Evolutionary conservation across 2,888 invertebrate species (phyloP), one percentile per base, ranked within the genome.

Genomic region (Tuta absoluta): DNA sequence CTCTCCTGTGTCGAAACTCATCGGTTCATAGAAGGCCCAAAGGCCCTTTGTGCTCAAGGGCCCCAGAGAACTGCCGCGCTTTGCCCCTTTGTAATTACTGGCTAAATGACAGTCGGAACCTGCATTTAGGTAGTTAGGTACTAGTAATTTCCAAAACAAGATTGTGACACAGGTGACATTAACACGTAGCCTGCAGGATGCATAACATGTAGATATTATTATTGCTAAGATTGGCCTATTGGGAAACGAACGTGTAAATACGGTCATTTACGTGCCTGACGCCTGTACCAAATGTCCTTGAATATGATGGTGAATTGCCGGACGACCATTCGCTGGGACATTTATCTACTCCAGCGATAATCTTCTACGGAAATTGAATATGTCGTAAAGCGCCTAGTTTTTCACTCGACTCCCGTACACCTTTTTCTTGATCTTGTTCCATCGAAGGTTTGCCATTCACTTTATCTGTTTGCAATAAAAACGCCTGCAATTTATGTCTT

Each of bases 161-260:
- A 21, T 60, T 61, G 60, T n/a, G 33, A 33, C 14, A 60, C 60
- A 11, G 24, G n/a, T 53, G 60, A 60, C 41, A 64, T 38, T 53
- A 67, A 60, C 63, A 64, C 56, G 57, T 37, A 38, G 48, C 60
- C 53, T 28, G 33, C 65, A 59, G 41, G 65, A 56, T 62, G 60
- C 62, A 14, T 49, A 61, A 5, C 28, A 33, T 33, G 62, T 23
- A 59, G 28, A 21, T 38, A 63, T 33, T 61, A 49, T 62, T 65
- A 66, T 66, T 69, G 67, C 67, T 63, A 64, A 65, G 67, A 70
- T 69, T 72, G 71, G 66, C 65, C 64, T 69, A 68, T 72, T 72
- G 71, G 64, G 68, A 68, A 71, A 72, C 65, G 67, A 71, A 72
- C 41, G 66, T 38, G 64, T 63, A 66, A 69, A 66, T 66, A 66